Evolutionary conservation across 35 echinoderm and acorn worm species (phyloP).

Genomic region (Ophiothrix spiculata): DNA sequence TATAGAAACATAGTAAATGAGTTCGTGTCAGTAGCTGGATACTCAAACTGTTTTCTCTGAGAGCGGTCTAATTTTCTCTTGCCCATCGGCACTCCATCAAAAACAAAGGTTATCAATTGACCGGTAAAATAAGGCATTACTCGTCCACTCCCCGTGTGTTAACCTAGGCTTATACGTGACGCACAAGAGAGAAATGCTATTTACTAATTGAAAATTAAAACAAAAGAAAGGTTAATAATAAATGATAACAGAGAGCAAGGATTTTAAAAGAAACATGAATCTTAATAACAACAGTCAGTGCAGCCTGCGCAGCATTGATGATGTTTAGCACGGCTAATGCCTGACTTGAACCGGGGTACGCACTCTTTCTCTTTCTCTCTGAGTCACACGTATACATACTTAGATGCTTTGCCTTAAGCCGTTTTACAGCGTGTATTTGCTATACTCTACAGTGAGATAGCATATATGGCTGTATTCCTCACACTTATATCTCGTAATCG

Average conservation of each 20-base stretch:
- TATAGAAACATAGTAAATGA: slow-evolving; percentile 10
- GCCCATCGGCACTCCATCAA: neutral
- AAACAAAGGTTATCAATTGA: slow-evolving; percentile 13
- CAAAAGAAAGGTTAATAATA: neutral
- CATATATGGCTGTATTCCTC: neutral
- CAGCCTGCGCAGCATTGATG: neutral
- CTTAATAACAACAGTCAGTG: neutral
- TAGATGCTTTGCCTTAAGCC: neutral
- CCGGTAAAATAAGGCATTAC: neutral
- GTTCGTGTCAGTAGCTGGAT: neutral
- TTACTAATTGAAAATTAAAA: slow-evolving; percentile 17
- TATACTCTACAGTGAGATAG: neutral
- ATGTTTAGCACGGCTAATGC: slow-evolving; percentile 1
- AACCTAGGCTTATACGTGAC: slow-evolving; percentile 7
- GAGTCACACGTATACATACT: slow-evolving; percentile 10
- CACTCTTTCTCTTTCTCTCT: neutral
- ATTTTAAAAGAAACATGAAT: neutral
- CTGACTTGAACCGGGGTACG: neutral
- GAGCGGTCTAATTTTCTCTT: neutral
- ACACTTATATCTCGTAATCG: neutral
- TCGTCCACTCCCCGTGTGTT: neutral
- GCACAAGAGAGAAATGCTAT: neutral
- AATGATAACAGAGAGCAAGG: neutral
- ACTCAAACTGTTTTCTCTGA: neutral
- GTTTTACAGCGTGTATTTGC: slow-evolving; percentile 3